Percentiles rank a stretch among this genome's conserved stretches.
Evolutionary conservation across 2,888 invertebrate species (phyloP).

Genomic region (Polydrusus cervinus): DNA sequence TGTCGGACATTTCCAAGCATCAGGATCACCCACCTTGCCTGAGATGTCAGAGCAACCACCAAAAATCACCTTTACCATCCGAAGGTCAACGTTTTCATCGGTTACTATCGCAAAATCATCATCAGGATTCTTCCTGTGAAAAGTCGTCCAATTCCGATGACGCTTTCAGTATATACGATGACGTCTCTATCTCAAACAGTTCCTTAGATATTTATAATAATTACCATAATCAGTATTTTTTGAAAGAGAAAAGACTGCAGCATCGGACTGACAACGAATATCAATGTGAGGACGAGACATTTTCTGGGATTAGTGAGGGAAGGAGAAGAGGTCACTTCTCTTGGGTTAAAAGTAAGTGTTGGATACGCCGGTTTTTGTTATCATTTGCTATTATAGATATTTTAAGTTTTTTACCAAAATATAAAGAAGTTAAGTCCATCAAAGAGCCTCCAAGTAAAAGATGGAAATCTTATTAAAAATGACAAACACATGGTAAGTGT

Average conservation of each 20-base stretch:
- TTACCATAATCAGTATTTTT: constrained; percentile 54
- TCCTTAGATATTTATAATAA: constrained; percentile 38
- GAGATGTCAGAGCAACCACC: constrained; percentile 7
- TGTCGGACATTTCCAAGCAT: not conserved
- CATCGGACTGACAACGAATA: constrained; percentile 44
- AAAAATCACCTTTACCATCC: not conserved
- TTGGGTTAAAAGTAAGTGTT: constrained; percentile 46
- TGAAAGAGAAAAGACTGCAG: constrained; percentile 42
- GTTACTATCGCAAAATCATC: constrained; percentile 3
- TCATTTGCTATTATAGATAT: too few species aligned
- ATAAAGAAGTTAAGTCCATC: too few species aligned
- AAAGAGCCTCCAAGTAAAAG: too few species aligned
- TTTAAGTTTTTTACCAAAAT: too few species aligned
- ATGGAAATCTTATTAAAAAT: not conserved
- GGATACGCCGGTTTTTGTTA: not conserved
- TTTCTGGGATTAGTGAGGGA: constrained; percentile 6
- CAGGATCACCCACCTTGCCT: constrained; percentile 10
- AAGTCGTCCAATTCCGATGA: not conserved
- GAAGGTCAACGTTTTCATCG: constrained; percentile 1
- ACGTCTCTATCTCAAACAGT: constrained; percentile 32
- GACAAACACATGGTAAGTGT: not conserved
- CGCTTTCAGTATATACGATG: not conserved
- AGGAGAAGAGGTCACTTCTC: not conserved
- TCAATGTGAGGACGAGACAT: constrained; percentile 16
- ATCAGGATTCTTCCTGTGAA: not conserved